phyloP scores from a whole-genome alignment of 2,888 invertebrate species.

The Drosophila mercatorum region DNA sequence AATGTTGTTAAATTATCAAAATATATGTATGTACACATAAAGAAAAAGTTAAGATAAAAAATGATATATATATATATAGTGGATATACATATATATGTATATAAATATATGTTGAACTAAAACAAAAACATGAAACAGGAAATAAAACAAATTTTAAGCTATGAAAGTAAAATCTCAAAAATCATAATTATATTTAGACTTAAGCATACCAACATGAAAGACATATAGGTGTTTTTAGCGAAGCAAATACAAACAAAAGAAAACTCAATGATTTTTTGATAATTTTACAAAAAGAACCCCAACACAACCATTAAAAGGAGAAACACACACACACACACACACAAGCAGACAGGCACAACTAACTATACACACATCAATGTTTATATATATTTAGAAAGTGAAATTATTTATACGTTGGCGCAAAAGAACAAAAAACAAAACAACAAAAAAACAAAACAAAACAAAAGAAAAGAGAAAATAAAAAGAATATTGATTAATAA shows the following conservation, averaged over 20 bases:
- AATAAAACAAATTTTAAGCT: constrained; percentile 80
- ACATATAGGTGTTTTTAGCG: constrained; percentile 75
- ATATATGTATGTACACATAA: constrained; percentile 63
- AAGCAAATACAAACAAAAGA: constrained; percentile 53
- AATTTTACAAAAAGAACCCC: constrained; percentile 74
- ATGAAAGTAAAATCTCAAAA: constrained; percentile 77
- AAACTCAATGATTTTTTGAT: constrained; percentile 76
- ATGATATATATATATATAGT: constrained; percentile 34
- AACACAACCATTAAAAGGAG: constrained; percentile 28
- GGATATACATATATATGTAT: constrained; percentile 31
- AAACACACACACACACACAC: constrained; percentile 42
- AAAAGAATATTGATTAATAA: constrained; percentile 51
- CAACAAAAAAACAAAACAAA: constrained; percentile 13
- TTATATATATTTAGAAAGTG: constrained; percentile 80
- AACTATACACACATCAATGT: constrained; percentile 66
- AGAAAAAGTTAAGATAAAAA: constrained; percentile 22
- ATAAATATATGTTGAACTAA: constrained; percentile 65
- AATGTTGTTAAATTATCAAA: constrained; percentile 77
- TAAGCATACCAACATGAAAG: constrained; percentile 73
- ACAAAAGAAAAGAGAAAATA: constrained; percentile 20
- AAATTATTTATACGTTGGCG: constrained; percentile 77
- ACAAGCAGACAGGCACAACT: constrained; percentile 59
- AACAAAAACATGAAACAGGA: constrained; percentile 77
- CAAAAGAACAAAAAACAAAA: constrained; percentile 65
- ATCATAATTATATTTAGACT: constrained; percentile 74